Evolutionary conservation across 2,113 vertebrate genomes (phyloP).

Genomic region (Fulmarus glacialis): DNA sequence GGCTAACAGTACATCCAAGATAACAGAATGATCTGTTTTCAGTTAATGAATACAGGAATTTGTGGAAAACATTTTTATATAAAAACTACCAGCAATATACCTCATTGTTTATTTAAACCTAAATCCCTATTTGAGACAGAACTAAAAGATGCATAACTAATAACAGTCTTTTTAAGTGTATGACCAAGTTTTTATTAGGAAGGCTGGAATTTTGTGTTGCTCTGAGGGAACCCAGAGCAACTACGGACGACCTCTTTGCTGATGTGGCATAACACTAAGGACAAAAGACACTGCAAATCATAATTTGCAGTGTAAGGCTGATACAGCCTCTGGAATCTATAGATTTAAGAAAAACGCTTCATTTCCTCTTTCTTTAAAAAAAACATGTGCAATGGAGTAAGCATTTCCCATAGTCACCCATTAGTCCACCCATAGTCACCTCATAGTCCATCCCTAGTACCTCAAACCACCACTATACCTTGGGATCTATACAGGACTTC

Average conservation of each 20-base stretch:
- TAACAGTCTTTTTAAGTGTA: background rate
- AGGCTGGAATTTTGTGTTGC: background rate
- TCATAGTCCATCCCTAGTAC: background rate
- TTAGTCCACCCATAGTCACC: background rate
- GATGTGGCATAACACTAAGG: background rate
- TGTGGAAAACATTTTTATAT: background rate
- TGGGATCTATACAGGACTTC: background rate
- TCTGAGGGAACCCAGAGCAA: background rate
- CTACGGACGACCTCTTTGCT: rapidly evolving
- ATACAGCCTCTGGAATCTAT: background rate
- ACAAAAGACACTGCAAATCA: background rate
- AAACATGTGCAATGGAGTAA: background rate
- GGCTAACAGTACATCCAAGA: background rate
- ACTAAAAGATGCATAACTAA: background rate
- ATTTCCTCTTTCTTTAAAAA: background rate
- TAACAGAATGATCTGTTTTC: background rate
- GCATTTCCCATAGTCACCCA: background rate
- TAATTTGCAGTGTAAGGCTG: background rate
- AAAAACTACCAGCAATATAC: background rate
- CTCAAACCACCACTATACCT: background rate
- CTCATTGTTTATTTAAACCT: background rate
- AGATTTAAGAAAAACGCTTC: background rate
- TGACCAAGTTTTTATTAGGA: background rate
- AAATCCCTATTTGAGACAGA: background rate
- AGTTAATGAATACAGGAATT: background rate